Evolutionary conservation across 2,113 vertebrate genomes (phyloP).

Genomic region (Bos taurus): ARS-UCD2.0 NC_037339.1:21945501-21946000

Average conservation of each 20-base stretch:
- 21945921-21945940: neutral
- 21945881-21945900: neutral
- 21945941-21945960: neutral
- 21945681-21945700: neutral
- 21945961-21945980: neutral
- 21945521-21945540: neutral
- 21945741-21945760: neutral
- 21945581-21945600: neutral
- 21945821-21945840: neutral
- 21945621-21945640: neutral
- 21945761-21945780: neutral
- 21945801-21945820: neutral
- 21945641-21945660: neutral
- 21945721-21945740: neutral
- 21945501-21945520: too few species aligned
- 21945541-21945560: neutral
- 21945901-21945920: neutral
- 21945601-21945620: neutral
- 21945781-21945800: neutral
- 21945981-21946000: neutral
- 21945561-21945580: neutral
- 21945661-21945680: neutral
- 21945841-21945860: neutral
- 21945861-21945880: neutral
- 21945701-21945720: neutral